Evolutionary conservation across 2,797 vertebrate species (phyloP).

Genomic region (Enteromius trimaculatus): DNA sequence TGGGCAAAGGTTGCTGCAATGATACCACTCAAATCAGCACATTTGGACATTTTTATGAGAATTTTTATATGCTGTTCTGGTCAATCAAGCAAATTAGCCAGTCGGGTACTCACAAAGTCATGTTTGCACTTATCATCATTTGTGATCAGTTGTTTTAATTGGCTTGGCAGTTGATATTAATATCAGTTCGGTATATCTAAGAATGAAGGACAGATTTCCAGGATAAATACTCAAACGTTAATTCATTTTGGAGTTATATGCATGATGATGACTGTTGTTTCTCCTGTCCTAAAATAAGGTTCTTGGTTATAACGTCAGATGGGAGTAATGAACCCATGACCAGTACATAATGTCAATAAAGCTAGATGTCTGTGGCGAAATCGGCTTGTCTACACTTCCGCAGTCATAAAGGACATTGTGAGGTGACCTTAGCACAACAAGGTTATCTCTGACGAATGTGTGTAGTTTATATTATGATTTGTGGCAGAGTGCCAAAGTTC

Average conservation of each 20-base stretch:
- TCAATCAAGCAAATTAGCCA: not conserved
- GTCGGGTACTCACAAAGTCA: not conserved
- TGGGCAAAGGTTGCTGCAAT: constrained; percentile 78
- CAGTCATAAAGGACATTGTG: constrained; percentile 21
- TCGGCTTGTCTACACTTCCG: constrained; percentile 14
- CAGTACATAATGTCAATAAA: constrained; percentile 42
- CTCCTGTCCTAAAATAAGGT: constrained; percentile 9
- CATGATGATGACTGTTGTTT: not conserved
- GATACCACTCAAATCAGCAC: constrained; percentile 59
- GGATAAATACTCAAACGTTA: not conserved
- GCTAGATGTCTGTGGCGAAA: constrained; percentile 35
- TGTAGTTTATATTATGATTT: constrained; percentile 18
- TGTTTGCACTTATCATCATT: not conserved
- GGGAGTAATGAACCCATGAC: constrained; percentile 52
- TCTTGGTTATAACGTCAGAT: constrained; percentile 17
- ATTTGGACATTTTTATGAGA: constrained; percentile 59
- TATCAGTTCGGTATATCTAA: not conserved
- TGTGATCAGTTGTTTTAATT: not conserved
- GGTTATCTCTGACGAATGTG: constrained; percentile 28
- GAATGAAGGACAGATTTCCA: not conserved
- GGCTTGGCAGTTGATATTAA: not conserved
- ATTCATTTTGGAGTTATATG: not conserved
- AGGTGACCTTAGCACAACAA: constrained; percentile 15
- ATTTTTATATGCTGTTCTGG: constrained; percentile 30
- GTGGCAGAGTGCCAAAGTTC: constrained; percentile 7